Evolutionary conservation across 2,888 invertebrate species (phyloP), one percentile per base, ranked within the genome.

Genomic region (Drosophila limbata): DNA sequence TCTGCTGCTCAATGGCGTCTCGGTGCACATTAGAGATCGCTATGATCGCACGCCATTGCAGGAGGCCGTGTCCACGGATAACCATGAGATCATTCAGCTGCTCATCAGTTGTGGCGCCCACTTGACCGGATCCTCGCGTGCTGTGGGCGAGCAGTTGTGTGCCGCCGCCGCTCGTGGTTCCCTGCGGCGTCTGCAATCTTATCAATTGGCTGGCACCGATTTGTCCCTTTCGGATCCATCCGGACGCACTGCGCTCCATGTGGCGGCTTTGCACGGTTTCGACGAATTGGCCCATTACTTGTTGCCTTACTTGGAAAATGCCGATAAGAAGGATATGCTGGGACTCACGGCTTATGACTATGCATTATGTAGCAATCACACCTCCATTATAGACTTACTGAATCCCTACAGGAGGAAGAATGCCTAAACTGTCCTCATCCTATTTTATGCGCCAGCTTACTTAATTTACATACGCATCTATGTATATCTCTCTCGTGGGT

Each of bases 51-150:
- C 95, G 19, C 96, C 95, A 1, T 94, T 97, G 0, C 93, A 95
- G 60, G 95, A 96, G 69, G 96, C 97, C 0, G 94, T 96, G 1
- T 93, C 94, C 44, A 93, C 93, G 44, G 95, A 96, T 81, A 94
- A 94, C 61, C 93, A 94, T 15, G 93, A 94, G 45, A 94, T 95
- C 10, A 96, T 97, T 57, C 92, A 94, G 21, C 77, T 96, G 1
- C 93, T 97, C 0, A 92, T 95, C 11, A 94, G 95, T 79, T 96
- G 96, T 78, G 97, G 97, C 0, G 97, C 97, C 1, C 96, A 96
- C 83, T 91, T 97, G 21, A 94, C 94, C 1, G 94, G 93, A 9
- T 94, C 94, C 0, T 92, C 94, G 0, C 93, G 94, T 31, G 92
- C 93, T 1, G 91, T 96, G 0, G 95, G 95, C 0, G 96, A 96